These are phyloP conservation scores for Lasioglossum oenotherae DNA, from an alignment of 2,888 invertebrate genomes.

Conservation along the genomic window DNA sequence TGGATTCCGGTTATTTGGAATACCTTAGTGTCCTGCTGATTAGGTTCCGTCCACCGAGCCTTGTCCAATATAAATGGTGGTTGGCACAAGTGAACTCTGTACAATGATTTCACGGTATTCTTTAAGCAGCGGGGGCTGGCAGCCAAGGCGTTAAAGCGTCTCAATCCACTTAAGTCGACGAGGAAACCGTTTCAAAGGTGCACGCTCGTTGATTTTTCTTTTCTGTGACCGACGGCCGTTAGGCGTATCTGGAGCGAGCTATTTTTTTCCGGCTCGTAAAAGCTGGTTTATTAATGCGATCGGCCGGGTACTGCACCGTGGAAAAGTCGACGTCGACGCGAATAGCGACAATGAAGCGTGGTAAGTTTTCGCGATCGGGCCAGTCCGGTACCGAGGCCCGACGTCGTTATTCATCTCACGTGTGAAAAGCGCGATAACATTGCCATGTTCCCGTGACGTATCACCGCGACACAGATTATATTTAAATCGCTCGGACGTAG, in stretches of 20 bases:
- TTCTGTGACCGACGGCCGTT: conserved; percentile 2
- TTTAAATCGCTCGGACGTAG: conserved; percentile 69
- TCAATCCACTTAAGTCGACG: not conserved
- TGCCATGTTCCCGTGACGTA: conserved; percentile 65
- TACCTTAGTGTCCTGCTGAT: not conserved
- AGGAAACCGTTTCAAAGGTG: not conserved
- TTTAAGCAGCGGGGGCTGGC: not conserved
- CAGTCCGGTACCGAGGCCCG: not conserved
- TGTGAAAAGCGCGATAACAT: conserved; percentile 78
- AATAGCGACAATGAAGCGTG: conserved; percentile 42
- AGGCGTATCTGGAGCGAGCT: not conserved
- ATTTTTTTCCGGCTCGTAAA: not conserved
- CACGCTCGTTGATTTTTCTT: not conserved
- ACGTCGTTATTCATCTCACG: conserved; percentile 76
- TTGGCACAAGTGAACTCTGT: not conserved
- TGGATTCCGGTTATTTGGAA: not conserved
- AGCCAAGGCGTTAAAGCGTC: not conserved
- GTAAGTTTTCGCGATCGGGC: conserved; percentile 62
- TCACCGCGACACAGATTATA: conserved; percentile 75
- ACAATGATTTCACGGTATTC: not conserved
- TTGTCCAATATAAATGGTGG: not conserved
- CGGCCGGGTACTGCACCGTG: not conserved
- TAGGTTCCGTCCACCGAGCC: not conserved
- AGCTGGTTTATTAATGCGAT: conserved; percentile 28
- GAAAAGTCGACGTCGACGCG: conserved; percentile 22